phyloP scores from a whole-genome alignment of 2,113 vertebrate species.

The Etheostoma spectabile region DNA sequence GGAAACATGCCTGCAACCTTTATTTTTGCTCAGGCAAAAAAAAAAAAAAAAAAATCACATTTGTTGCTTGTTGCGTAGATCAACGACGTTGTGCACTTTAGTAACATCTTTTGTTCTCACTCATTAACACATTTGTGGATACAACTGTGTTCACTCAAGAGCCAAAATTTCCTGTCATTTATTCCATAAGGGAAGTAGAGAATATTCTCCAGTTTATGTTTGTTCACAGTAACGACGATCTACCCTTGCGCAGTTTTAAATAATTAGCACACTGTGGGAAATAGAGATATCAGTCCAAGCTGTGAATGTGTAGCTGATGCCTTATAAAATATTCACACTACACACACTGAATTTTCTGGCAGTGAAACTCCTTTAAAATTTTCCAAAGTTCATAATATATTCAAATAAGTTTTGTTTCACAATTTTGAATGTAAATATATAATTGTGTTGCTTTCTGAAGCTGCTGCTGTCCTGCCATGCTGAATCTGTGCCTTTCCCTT shows the following conservation, averaged over 20 bases:
- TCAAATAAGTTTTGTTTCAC: constrained; percentile 46
- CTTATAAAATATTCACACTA: constrained; percentile 67
- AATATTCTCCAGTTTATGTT: constrained; percentile 25
- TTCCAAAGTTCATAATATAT: constrained; percentile 70
- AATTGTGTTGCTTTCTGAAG: constrained; percentile 73
- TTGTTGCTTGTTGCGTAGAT: constrained; percentile 56
- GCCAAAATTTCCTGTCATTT: constrained; percentile 16
- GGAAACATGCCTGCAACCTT: constrained; percentile 45
- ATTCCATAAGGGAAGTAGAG: constrained; percentile 8
- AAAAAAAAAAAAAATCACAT: neutral
- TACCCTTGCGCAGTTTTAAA: neutral
- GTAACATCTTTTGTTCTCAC: constrained; percentile 40
- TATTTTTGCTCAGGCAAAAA: constrained; percentile 56
- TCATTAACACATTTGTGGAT: constrained; percentile 44
- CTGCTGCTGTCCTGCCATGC: constrained; percentile 83
- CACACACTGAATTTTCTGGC: constrained; percentile 66
- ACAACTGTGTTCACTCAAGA: constrained; percentile 39
- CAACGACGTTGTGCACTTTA: constrained; percentile 81
- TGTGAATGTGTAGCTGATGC: constrained; percentile 80
- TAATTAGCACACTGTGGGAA: constrained; percentile 14
- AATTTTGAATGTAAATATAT: constrained; percentile 75
- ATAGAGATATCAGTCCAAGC: constrained; percentile 57
- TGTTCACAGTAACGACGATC: constrained; percentile 34
- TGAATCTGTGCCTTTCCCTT: constrained; percentile 82
- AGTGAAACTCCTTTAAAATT: constrained; percentile 47